phyloP scores from a whole-genome alignment of 2,888 invertebrate species.

The Drosophila formosana region DNA sequence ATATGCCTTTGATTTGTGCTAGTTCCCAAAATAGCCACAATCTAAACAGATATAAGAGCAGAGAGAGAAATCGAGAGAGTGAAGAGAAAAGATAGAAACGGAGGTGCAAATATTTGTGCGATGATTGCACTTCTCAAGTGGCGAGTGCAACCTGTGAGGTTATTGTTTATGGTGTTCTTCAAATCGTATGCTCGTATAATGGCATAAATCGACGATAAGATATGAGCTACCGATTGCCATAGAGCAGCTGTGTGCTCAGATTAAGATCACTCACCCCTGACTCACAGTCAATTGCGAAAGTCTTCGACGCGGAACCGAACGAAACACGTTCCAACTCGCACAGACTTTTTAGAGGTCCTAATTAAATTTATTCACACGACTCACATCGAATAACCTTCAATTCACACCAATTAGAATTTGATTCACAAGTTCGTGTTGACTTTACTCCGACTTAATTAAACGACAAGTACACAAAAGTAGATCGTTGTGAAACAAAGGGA shows the following conservation, averaged over 20 bases:
- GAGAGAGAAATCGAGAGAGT: neutral
- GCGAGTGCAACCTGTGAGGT: slow-evolving; percentile 16
- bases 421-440: neutral
- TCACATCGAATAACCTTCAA: neutral
- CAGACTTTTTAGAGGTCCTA: neutral
- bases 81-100: slow-evolving; percentile 10
- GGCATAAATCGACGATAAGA: slow-evolving; percentile 50
- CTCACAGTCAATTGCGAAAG: slow-evolving; percentile 4
- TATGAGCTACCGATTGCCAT: slow-evolving; percentile 42
- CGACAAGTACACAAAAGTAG: neutral
- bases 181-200: slow-evolving; percentile 12
- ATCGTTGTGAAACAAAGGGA: slow-evolving; percentile 2
- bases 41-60: neutral
- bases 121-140: slow-evolving; percentile 46
- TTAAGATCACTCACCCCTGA: slow-evolving; percentile 21
- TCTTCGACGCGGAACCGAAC: neutral
- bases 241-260: slow-evolving; percentile 20
- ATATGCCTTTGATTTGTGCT: slow-evolving; percentile 42
- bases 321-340: neutral
- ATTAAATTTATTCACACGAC: neutral
- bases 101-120: slow-evolving; percentile 59
- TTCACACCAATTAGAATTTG: neutral
- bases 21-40: slow-evolving; percentile 22
- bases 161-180: slow-evolving; percentile 27
- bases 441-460: slow-evolving; percentile 13